phyloP scores from a whole-genome alignment of 2,797 vertebrate genomes.

The Carduelis carduelis region DNA sequence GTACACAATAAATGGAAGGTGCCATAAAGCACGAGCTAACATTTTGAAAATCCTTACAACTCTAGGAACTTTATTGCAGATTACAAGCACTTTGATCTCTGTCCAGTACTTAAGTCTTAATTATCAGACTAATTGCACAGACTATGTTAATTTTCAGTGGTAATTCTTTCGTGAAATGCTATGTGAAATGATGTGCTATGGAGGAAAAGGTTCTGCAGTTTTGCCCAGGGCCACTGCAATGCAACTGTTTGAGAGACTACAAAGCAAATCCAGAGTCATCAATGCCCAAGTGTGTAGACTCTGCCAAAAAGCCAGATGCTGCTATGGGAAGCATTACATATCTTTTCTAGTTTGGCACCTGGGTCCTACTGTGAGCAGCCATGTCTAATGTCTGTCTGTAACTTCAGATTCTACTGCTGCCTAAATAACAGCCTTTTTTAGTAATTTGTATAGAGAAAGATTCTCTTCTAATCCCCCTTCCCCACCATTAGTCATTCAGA shows the following conservation, averaged over 20 bases:
- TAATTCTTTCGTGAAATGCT: slow-evolving; percentile 87
- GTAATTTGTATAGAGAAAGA: not conserved
- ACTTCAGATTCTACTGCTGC: not conserved
- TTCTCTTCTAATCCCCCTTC: not conserved
- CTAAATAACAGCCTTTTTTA: not conserved
- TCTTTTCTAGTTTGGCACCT: slow-evolving; percentile 56
- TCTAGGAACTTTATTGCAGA: slow-evolving; percentile 95
- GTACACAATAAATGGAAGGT: slow-evolving; percentile 80
- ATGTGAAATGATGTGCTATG: not conserved
- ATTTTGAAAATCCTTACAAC: slow-evolving; percentile 87
- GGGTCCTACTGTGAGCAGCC: slow-evolving; percentile 42
- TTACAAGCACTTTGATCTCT: slow-evolving; percentile 92
- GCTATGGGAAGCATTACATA: slow-evolving; percentile 18
- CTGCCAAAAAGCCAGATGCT: slow-evolving; percentile 72
- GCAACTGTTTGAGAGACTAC: not conserved
- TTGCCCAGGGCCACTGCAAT: not conserved
- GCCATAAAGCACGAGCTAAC: slow-evolving; percentile 88
- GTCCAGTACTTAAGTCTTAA: slow-evolving; percentile 97
- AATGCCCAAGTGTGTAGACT: not conserved
- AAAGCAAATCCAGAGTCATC: slow-evolving; percentile 35
- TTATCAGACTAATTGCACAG: slow-evolving; percentile 97
- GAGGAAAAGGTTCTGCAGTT: not conserved
- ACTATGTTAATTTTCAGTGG: slow-evolving; percentile 92
- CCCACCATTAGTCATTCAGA: not conserved
- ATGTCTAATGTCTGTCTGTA: not conserved